phyloP scores from a whole-genome alignment of 30 jellyfish, hydroid and myxozoan species.

The Aurelia sp. region DNA sequence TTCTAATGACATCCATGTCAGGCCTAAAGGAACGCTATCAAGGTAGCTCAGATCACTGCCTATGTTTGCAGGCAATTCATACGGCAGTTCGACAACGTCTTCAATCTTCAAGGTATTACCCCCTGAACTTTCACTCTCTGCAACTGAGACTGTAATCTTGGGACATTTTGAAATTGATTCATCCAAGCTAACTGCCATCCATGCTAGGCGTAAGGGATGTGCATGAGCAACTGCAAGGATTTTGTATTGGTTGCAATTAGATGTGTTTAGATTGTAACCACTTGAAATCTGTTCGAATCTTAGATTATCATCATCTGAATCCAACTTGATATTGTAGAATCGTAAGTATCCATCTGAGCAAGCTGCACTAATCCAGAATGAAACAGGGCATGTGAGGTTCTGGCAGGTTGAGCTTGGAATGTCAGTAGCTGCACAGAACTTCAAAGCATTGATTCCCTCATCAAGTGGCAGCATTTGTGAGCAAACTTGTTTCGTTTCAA shows the following conservation, averaged over 20 bases:
- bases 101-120: conserved; percentile 83
- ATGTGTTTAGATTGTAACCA: conserved; percentile 7
- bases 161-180: neutral
- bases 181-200: conserved; percentile 57
- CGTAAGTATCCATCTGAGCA: conserved; percentile 62
- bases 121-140: conserved; percentile 94
- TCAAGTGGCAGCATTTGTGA: conserved; percentile 67
- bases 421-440: conserved; percentile 76
- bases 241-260: conserved; percentile 16
- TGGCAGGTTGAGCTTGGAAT: conserved; percentile 71
- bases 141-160: conserved; percentile 32
- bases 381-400: conserved; percentile 70
- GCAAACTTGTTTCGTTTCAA: conserved; percentile 42
- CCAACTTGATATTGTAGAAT: conserved; percentile 29
- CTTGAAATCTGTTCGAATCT: conserved; percentile 5
- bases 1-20: conserved; percentile 96
- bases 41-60: conserved; percentile 26
- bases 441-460: conserved; percentile 20
- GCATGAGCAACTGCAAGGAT: conserved; percentile 89
- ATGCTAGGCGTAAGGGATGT: conserved; percentile 77
- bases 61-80: conserved; percentile 33
- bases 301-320: neutral
- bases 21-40: conserved; percentile 59
- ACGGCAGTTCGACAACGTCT: conserved; percentile 56
- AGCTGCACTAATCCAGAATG: conserved; percentile 72